Percentiles rank a stretch among this genome's conserved stretches.
These are phyloP conservation scores for human (Homo sapiens) DNA, from an alignment of 2,113 vertebrate genomes.

Conservation along the genomic window DNA sequence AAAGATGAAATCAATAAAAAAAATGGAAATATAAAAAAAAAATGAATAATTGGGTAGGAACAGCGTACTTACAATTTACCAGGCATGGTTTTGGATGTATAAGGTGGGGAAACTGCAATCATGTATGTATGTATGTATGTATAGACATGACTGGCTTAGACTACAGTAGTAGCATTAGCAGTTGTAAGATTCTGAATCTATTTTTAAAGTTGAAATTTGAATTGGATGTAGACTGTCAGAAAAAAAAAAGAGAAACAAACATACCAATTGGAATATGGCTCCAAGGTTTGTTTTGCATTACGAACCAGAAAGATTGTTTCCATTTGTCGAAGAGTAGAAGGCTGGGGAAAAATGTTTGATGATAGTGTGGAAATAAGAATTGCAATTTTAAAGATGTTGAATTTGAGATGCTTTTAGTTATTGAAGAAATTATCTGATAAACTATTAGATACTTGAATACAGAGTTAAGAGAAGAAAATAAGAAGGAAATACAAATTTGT, in stretches of 20 bases:
- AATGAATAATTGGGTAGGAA: neutral
- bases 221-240: neutral
- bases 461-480: neutral
- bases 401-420: conserved; percentile 5
- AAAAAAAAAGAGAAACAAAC: neutral
- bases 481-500: neutral
- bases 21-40: neutral
- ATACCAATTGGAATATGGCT: neutral
- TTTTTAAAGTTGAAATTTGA: neutral
- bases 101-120: neutral
- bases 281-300: neutral
- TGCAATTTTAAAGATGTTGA: neutral
- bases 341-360: neutral
- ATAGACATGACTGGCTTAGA: neutral
- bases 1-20: neutral
- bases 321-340: neutral
- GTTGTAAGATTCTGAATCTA: neutral
- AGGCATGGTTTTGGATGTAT: neutral
- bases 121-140: accelerated
- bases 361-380: neutral
- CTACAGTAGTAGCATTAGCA: neutral
- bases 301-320: neutral
- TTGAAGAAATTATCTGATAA: neutral
- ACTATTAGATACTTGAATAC: neutral
- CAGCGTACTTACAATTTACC: neutral